Base-by-base conservation (phyloP, 2,888 invertebrate species). In the Drosophila sordidapex region DNA sequence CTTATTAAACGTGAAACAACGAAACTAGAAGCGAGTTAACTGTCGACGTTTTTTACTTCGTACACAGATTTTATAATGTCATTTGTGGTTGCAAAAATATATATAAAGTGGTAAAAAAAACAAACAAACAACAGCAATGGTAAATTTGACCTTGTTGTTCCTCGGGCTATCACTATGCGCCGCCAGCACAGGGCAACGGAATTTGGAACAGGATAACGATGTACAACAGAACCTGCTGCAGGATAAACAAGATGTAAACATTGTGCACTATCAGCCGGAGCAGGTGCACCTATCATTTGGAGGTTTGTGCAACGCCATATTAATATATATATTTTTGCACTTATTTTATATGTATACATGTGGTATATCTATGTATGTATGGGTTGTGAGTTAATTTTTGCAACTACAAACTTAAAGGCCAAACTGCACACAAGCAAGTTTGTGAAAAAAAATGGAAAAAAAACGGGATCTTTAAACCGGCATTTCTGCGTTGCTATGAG, bases 281-380 rank as follows among this genome's bases (percentile, higher is more conserved):
- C 96, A 95, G 91, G 94, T 96, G 27, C 96, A 96, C 92, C 90
- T 96, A 65, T 91, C 96, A 35, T 95, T 95, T 87, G 96, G 96
- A 81, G 94, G 95, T 95, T 92, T 89, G 90, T 87, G 33, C 25
- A 48, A 46, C 4, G 7, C 46, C 35, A 52, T 27, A 18, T 59
- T 13, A 18, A 27, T 18, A 18, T 7, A n/a, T 13, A 5, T 40
- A 21, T 21, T 29, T 40, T 31, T 29, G 40, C 29, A 43, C 36
- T 38, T 2, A 11, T 18, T 49, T 49, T 63, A 35, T 49, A 65
- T 61, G 43, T 48, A 29, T 43, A 46, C 25, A 10, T 38, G 35
- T 31, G 15, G 46, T 46, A 25, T 46, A 46, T 46, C 25, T 46
- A 40, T 61, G 43, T 40, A 27, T 48, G 18, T 63, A 54, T 65